Conservation (phyloP, 2,888 invertebrate species). For the Drosophila mettleri region DNA sequence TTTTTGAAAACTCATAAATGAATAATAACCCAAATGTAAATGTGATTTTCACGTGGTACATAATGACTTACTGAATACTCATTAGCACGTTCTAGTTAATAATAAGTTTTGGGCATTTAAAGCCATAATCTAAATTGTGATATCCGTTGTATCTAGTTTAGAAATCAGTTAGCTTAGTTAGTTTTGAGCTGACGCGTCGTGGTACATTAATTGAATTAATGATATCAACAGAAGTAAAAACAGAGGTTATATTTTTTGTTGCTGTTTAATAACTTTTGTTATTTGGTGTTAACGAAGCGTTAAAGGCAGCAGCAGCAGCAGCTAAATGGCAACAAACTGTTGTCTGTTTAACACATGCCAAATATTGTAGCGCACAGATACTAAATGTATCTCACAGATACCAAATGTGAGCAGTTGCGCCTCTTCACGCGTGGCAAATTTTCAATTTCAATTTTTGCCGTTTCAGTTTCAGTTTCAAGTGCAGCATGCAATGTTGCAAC, state of each 20-base stretch:
- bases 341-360: constrained; percentile 47
- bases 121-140: constrained; percentile 30
- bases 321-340: constrained; percentile 74
- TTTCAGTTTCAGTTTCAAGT: constrained; percentile 58
- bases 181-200: constrained; percentile 21
- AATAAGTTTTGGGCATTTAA: constrained; percentile 7
- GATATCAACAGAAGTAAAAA: constrained; percentile 42
- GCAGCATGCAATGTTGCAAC: constrained; percentile 74
- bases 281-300: constrained; percentile 69
- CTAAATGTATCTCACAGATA: constrained; percentile 12
- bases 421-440: constrained; percentile 56
- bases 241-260: constrained; percentile 31
- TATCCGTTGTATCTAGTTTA: constrained; percentile 45
- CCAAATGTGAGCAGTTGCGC: constrained; percentile 22
- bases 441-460: constrained; percentile 39
- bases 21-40: background rate
- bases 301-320: constrained; percentile 39
- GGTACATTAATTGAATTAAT: constrained; percentile 71
- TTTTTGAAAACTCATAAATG: background rate
- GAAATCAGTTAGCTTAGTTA: constrained; percentile 36
- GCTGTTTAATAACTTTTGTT: constrained; percentile 27
- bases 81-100: constrained; percentile 42
- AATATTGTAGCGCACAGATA: constrained; percentile 40
- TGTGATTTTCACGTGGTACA: background rate
- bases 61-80: background rate